These are phyloP conservation scores for Microplitis deprimator DNA, from an alignment of 2,888 invertebrate genomes.

Conservation along the genomic window DNA sequence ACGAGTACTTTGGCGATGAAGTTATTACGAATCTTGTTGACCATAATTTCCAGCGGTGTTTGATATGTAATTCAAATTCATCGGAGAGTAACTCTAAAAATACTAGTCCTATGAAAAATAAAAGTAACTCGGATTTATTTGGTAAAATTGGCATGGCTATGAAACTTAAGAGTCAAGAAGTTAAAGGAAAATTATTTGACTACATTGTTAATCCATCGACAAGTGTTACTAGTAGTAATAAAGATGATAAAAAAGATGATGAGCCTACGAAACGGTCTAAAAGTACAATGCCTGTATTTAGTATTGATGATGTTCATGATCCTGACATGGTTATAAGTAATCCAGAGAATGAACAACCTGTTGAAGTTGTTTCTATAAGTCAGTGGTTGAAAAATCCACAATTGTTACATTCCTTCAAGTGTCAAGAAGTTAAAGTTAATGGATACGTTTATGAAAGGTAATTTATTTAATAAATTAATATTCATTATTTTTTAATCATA, in stretches of 20 bases:
- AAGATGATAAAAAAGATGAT: conserved; percentile 89
- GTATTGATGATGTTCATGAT: conserved; percentile 91
- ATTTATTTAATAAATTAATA: conserved; percentile 11
- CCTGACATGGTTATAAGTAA: conserved; percentile 70
- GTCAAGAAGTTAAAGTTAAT: conserved; percentile 92
- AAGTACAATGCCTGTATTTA: conserved; percentile 93
- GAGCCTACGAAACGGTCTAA: conserved; percentile 81
- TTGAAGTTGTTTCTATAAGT: conserved; percentile 86
- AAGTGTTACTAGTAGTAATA: conserved; percentile 67
- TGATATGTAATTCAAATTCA: conserved; percentile 81
- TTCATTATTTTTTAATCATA: conserved; percentile 20
- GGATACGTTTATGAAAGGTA: conserved; percentile 87
- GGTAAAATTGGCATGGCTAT: conserved; percentile 89
- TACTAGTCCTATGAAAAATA: conserved; percentile 63
- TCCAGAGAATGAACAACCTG: conserved; percentile 76
- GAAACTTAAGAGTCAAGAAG: conserved; percentile 91
- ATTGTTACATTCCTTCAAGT: conserved; percentile 88
- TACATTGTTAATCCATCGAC: conserved; percentile 92
- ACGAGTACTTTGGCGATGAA: conserved; percentile 87
- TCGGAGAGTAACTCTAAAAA: conserved; percentile 69
- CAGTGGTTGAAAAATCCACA: conserved; percentile 87
- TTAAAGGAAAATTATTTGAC: conserved; percentile 92
- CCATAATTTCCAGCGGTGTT: conserved; percentile 85
- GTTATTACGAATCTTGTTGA: conserved; percentile 87
- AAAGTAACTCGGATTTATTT: conserved; percentile 77